Percentiles rank a stretch among this genome's conserved stretches.
These are phyloP conservation scores for Pocillopora grandis DNA, from an alignment of 92 coral and sea anemone species.

Conservation along the genomic window DNA sequence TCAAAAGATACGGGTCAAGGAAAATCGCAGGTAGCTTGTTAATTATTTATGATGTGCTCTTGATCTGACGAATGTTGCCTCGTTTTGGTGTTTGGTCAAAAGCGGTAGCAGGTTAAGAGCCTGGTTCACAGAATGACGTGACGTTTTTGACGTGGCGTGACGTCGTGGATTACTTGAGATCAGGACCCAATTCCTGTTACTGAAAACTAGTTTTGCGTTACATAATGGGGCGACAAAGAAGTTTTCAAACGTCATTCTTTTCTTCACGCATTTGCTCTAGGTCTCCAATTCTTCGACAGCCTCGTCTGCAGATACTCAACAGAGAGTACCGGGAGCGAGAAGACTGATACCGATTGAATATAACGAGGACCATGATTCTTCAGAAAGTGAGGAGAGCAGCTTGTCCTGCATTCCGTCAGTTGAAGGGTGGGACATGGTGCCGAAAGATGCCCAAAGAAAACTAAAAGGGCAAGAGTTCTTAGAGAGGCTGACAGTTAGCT, in stretches of 20 bases:
- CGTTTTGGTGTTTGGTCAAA: neutral
- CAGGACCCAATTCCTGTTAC: too few relatives aligned
- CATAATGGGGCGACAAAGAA: neutral
- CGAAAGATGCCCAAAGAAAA: constrained; percentile 52
- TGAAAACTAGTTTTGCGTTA: too few relatives aligned
- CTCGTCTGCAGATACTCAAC: constrained; percentile 27
- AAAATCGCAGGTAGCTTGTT: constrained; percentile 26
- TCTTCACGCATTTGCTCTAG: neutral
- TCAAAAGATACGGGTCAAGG: constrained; percentile 15
- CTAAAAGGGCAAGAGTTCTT: constrained; percentile 89
- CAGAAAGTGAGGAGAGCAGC: constrained; percentile 48
- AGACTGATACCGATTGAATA: constrained; percentile 2
- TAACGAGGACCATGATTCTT: constrained; percentile 36
- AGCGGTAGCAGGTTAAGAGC: neutral
- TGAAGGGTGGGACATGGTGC: constrained; percentile 55
- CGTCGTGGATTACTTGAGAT: too few relatives aligned
- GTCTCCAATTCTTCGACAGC: neutral
- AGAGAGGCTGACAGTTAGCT: constrained; percentile 63
- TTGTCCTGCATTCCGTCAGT: constrained; percentile 42
- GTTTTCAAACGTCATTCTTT: neutral
- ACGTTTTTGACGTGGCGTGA: neutral
- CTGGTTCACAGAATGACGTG: neutral
- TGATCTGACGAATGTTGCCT: neutral
- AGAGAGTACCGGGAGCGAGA: neutral
- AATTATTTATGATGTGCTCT: neutral